Conservation (phyloP, 2,888 invertebrate species). For the Plemyria rubiginata region DNA sequence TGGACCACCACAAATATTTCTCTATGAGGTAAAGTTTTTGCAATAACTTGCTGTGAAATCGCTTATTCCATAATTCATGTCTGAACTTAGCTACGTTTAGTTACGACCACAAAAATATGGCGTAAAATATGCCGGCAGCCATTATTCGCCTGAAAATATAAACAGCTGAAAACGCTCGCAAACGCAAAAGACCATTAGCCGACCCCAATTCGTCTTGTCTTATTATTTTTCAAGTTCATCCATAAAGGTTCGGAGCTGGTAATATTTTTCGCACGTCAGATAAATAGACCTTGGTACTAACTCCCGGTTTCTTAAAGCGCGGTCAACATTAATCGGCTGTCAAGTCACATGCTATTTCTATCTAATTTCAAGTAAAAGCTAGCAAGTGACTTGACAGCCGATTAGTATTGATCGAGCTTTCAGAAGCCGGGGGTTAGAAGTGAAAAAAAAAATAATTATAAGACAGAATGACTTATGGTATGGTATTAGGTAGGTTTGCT, state of each 20-base stretch:
- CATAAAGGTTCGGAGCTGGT: constrained; percentile 28
- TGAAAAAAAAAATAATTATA: no score
- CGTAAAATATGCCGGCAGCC: constrained; percentile 15
- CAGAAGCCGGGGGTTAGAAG: no score
- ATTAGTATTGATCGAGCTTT: no score
- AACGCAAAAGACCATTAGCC: constrained; percentile 42
- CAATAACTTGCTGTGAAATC: constrained; percentile 8
- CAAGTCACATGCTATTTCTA: no score
- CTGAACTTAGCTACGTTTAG: constrained; percentile 16
- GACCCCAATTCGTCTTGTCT: constrained; percentile 44
- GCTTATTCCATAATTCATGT: constrained; percentile 19
- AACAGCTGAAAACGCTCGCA: constrained; percentile 36
- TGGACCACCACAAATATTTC: not conserved
- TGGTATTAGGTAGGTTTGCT: no score
- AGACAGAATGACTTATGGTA: no score
- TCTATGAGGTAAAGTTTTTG: not conserved
- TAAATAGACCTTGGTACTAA: not conserved
- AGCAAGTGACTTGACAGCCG: no score
- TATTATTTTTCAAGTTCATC: constrained; percentile 47
- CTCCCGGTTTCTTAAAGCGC: no score
- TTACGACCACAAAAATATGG: constrained; percentile 20
- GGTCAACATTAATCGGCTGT: no score
- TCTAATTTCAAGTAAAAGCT: no score
- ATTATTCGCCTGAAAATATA: constrained; percentile 32
- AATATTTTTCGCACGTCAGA: not conserved